Evolutionary conservation across 2,888 invertebrate species (phyloP).

Genomic region (Cheilosia pagana): DNA sequence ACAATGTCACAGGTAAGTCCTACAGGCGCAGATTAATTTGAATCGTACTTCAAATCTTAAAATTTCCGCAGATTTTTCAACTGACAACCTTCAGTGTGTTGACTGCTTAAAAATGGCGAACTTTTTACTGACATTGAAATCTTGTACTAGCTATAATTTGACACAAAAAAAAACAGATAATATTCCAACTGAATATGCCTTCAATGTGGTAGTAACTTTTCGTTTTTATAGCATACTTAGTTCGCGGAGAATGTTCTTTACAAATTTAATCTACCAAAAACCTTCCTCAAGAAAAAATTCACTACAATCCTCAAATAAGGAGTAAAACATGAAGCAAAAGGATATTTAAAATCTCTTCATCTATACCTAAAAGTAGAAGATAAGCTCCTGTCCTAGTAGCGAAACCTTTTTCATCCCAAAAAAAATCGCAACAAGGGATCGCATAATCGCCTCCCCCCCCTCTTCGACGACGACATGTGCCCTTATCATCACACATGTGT

Average conservation of each 20-base stretch:
- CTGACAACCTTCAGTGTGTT: no score
- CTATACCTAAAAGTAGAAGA: constrained; percentile 34
- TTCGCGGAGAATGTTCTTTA: background rate
- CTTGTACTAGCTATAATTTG: background rate
- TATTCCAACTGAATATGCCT: no score
- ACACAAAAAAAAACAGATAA: background rate
- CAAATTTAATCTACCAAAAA: constrained; percentile 30
- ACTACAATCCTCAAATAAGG: background rate
- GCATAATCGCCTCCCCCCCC: background rate
- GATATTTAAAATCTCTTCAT: constrained; percentile 37
- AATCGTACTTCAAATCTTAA: no score
- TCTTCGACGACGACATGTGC: background rate
- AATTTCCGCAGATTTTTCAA: no score
- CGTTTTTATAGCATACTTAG: background rate
- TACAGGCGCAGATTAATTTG: no score
- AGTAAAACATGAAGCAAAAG: constrained; percentile 9
- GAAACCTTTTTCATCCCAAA: constrained; percentile 9
- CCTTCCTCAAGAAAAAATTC: background rate
- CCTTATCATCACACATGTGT: constrained; percentile 55
- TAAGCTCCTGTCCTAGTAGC: constrained; percentile 19
- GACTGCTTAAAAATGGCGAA: no score
- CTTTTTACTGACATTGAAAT: no score
- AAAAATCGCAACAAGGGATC: constrained; percentile 20
- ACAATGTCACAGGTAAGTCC: no score
- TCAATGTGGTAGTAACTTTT: background rate